A percentile compares a stretch with the other conserved stretches of the same genome.
Evolutionary conservation across 2,888 invertebrate species (phyloP).

Genomic region (Plagodis dolabraria): DNA sequence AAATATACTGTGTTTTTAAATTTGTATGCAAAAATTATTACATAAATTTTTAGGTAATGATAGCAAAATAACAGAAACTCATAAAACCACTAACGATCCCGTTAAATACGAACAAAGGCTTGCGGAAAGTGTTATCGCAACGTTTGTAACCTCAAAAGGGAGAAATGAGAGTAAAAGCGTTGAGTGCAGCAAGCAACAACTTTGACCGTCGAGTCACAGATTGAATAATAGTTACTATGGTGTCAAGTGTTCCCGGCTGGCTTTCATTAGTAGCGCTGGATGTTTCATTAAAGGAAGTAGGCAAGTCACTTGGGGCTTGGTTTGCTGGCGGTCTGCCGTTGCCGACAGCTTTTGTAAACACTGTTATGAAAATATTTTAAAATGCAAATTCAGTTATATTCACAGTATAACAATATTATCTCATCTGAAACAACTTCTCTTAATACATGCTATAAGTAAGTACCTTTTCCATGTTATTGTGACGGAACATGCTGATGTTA

Average conservation of each 20-base stretch:
- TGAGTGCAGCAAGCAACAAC: slow-evolving; percentile 25
- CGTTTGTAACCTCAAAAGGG: slow-evolving; percentile 16
- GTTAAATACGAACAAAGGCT: slow-evolving; percentile 13
- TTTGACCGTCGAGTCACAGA: slow-evolving; percentile 25
- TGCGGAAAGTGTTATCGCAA: slow-evolving; percentile 22
- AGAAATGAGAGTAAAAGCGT: slow-evolving; percentile 18
- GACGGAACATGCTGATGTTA: too few species aligned
- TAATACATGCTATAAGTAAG: too few species aligned
- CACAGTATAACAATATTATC: too few species aligned
- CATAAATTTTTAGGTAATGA: neutral
- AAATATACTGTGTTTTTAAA: too few species aligned
- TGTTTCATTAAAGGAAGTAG: slow-evolving; percentile 36
- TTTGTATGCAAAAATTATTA: too few species aligned
- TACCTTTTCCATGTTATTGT: too few species aligned
- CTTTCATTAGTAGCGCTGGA: slow-evolving; percentile 35
- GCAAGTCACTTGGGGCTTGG: too few species aligned
- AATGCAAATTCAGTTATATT: too few species aligned
- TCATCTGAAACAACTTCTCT: too few species aligned
- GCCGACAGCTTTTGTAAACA: too few species aligned
- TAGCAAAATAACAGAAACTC: slow-evolving; percentile 1
- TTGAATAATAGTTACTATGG: neutral
- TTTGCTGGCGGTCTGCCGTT: too few species aligned
- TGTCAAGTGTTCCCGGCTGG: slow-evolving; percentile 17
- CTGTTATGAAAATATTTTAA: too few species aligned
- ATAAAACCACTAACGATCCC: slow-evolving; percentile 12